Base-by-base conservation (phyloP, 2,888 invertebrate species). In the Spilosoma lubricipeda region DNA sequence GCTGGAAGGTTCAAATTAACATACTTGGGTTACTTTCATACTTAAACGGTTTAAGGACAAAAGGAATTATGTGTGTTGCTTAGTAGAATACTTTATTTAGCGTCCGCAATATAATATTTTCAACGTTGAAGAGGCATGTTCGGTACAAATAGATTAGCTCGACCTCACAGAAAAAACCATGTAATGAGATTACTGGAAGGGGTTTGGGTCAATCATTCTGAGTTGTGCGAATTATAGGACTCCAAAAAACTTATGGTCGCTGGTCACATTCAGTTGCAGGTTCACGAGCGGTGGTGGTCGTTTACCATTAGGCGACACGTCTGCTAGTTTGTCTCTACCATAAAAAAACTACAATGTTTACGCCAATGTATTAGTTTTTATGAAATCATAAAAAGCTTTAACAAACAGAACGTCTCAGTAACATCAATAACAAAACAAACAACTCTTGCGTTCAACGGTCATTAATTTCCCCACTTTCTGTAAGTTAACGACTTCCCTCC, bases 401-500 rank as follows among this genome's bases (percentile, higher is more conserved):
- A 69, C 36, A 73, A 73, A 36, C 39, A 64, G 36, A 64, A 23
- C 30, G 36, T 42, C 56, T 33, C 67, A 36, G 42, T 66, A 70
- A 59, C 39, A 59, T n/a, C 64, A 74, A 48, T 56, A 23, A 36
- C 15, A 75, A 77, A 71, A 80, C 83, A 79, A 84, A 84, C 82
- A 85, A 82, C 77, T 73, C 75, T 77, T 56, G 20, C 59, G 56
- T 59, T 71, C 79, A 86, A 84, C 79, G 79, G 33, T 82, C 85
- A 86, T 88, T 87, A 84, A 88, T 89, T 88, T 84, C 76, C 77
- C 78, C 73, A 85, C 86, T 90, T 89, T 89, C 90, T 82, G 86
- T 77, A 77, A 82, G 71, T 85, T 88, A 85, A 89, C 86, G 84
- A 86, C 85, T 86, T 86, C 86, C 85, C 83, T 83, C 80, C 83